Evolutionary conservation across 2,113 vertebrate genomes (phyloP), one percentile per base, ranked within the genome.

Genomic region (Takifugu flavidus): DNA sequence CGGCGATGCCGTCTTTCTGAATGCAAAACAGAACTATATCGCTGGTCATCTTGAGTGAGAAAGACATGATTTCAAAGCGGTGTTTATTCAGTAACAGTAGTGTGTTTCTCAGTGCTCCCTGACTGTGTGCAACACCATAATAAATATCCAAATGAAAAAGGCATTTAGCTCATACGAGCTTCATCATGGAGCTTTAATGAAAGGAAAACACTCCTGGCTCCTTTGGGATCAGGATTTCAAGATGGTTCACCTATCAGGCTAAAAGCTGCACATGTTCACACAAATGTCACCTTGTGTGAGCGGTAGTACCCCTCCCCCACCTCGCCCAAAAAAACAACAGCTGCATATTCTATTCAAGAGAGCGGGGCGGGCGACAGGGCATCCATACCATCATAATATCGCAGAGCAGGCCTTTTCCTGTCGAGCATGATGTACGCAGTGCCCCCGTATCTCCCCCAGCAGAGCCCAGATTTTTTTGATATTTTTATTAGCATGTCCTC

Each of bases 401-500:
- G 67, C 20, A 1, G 34, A 65, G 61, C 56, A 59, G 80, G 56
- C 77, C 44, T 29, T 68, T 80, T 75, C 63, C 91, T 90, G 91
- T 92, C 90, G 67, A 56, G 67, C 80, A 86, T 91, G 90, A 91
- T 89, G 90, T 90, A 92, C 89, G 84, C 77, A 83, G 83, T 34
- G 62, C 62, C 59, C 56, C 62, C 68, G 77, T 91, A 91, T 92
- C 91, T 91, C 70, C 79, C 77, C 72, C 79, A 63, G 64, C 91
- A 91, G 88, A 89, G 88, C 85, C 82, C 82, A 72, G 89, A 92
- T 92, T 85, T 86, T 89, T 91, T 89, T 87, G 91, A 91, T 91
- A 89, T 90, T 92, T 91, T 91, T 90, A 91, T 91, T 86, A 92
- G 86, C 86, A 84, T 79, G 86, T 89, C 88, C 87, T 91, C 89